Base-by-base conservation (phyloP, 2,888 invertebrate species). In the Cosmia pyralina region DNA sequence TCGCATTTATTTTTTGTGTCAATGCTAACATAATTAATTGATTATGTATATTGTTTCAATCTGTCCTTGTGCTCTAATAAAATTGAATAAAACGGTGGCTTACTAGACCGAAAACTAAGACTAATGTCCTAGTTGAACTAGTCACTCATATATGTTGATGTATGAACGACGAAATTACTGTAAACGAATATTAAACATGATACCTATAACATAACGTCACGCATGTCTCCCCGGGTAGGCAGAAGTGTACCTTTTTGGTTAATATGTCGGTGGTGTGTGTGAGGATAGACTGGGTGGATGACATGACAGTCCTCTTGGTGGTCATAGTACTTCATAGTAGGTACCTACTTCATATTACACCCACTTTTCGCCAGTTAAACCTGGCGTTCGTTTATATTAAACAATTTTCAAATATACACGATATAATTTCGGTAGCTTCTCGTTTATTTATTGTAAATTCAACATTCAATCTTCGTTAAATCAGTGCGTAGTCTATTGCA, bases 381-480 rank as follows among this genome's bases (percentile, higher is more conserved):
- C 6, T 38, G 6, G 38, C 6, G 38, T 38, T 41, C 3, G 38
- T 38, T 38, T 38, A 38, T 38, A 38, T 1, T 8, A 50, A 50
- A 41, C 13, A 11, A 22, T 44, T 57, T 34, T 13, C 15, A 57
- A 65, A 38, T 64, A 58, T n/a, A 58, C 50, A 52, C 38, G 2
- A 28, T 22, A 15, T 50, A 11, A 65, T 38, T 0, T 34, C 2
- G 17, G 15, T 57, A 52, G 19, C 1, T 58, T 46, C 11, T 4
- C 10, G 13, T 41, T 3, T 28, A 28, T 67, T 59, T 34, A 41
- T 58, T 41, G 41, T 53, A 22, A 44, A 70, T 52, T 53, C 28
- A 28, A n/a, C 19, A 77, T 34, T 48, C 3, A 22, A 22, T 22
- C 17, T 28, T 69, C 15, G 58, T 70, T 6, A 38, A 34, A 53